Conservation (phyloP, 2,888 invertebrate genomes). For the Linnaemya tessellans region DNA sequence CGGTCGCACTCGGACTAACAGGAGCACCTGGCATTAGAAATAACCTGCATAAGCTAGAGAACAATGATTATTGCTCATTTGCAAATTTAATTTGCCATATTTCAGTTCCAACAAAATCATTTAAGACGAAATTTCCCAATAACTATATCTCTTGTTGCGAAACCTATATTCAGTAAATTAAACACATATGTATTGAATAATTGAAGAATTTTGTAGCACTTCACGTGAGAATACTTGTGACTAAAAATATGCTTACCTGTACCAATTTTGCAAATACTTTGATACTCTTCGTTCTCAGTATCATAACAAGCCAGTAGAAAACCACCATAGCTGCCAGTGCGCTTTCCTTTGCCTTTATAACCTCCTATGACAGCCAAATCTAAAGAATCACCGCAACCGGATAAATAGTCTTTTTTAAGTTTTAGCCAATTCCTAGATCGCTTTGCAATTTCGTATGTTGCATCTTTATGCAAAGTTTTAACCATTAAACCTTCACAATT, state of each 20-base stretch:
- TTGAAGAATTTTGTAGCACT: neutral
- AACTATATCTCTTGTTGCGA: too few species aligned
- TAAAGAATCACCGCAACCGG: constrained; percentile 97
- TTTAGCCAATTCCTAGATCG: constrained; percentile 97
- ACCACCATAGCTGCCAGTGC: constrained; percentile 96
- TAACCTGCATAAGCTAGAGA: too few species aligned
- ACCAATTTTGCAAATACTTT: constrained; percentile 93
- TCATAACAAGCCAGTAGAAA: constrained; percentile 98
- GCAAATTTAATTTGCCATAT: too few species aligned
- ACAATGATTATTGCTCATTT: too few species aligned
- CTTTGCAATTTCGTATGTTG: constrained; percentile 98
- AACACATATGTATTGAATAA: too few species aligned
- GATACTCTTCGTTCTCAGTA: constrained; percentile 94
- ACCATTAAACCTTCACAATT: constrained; percentile 99
- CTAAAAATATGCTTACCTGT: constrained; percentile 77
- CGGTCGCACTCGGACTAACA: too few species aligned
- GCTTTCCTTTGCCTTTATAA: constrained; percentile 95
- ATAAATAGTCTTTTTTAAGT: constrained; percentile 98
- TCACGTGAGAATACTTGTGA: neutral
- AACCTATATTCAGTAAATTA: too few species aligned
- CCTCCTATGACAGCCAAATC: constrained; percentile 98
- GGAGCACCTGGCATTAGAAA: too few species aligned
- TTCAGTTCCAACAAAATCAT: too few species aligned
- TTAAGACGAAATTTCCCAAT: too few species aligned
- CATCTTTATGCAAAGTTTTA: constrained; percentile 93